Evolutionary conservation across 2,888 invertebrate species (phyloP).

Genomic region (Mesochorus sp.): DNA sequence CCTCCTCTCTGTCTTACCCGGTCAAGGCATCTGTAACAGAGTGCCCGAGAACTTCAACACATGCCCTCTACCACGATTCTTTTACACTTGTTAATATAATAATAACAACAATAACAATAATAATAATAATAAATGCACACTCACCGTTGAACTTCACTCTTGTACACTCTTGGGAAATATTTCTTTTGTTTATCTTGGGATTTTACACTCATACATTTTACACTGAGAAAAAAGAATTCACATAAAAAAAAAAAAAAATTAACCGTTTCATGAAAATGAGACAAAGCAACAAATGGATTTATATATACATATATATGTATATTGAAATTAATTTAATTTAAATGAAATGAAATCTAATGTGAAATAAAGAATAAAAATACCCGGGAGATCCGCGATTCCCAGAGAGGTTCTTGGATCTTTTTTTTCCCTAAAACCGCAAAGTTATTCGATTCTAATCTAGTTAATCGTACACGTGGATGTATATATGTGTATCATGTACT

Average conservation of each 20-base stretch:
- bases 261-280: too few relatives aligned
- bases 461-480: slow-evolving; percentile 34
- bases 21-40: slow-evolving; percentile 63
- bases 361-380: neutral
- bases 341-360: too few relatives aligned
- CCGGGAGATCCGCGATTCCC: slow-evolving; percentile 16
- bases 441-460: slow-evolving; percentile 30
- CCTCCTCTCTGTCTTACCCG: slow-evolving; percentile 40
- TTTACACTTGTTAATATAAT: neutral
- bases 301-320: too few relatives aligned
- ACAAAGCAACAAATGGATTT: too few relatives aligned
- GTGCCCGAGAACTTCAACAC: slow-evolving; percentile 50
- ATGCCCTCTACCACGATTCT: slow-evolving; percentile 15
- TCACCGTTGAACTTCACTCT: neutral
- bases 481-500: slow-evolving; percentile 6
- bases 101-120: neutral
- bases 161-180: too few relatives aligned
- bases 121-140: neutral
- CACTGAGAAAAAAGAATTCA: neutral
- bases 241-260: too few relatives aligned
- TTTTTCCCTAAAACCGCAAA: slow-evolving; percentile 15
- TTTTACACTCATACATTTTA: neutral
- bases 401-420: slow-evolving; percentile 31
- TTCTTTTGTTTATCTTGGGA: neutral
- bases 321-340: too few relatives aligned